Evolutionary conservation across 2,797 vertebrate genomes (phyloP).

Genomic region (Ctenosaura bakeri): DNA sequence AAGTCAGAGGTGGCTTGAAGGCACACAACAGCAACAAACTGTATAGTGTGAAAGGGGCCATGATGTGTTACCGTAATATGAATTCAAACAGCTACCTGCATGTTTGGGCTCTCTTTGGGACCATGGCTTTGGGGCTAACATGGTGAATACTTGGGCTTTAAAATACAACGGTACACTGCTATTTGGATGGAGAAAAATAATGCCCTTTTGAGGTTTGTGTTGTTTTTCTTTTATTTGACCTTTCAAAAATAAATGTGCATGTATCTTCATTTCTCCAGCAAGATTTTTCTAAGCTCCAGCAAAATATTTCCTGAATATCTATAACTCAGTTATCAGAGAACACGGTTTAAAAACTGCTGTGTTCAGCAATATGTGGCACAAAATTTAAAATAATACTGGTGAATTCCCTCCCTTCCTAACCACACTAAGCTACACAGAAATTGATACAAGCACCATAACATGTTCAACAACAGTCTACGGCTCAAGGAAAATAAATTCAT

Average conservation of each 20-base stretch:
- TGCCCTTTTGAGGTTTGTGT: neutral
- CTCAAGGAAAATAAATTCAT: constrained; percentile 11
- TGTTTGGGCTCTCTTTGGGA: too few relatives aligned
- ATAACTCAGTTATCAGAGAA: constrained; percentile 2
- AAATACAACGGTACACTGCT: neutral
- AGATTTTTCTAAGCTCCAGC: neutral
- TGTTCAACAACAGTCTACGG: neutral
- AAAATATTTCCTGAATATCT: neutral
- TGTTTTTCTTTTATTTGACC: neutral
- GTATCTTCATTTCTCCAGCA: neutral
- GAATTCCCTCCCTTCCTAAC: neutral
- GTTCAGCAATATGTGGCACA: too few relatives aligned
- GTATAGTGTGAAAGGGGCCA: too few relatives aligned
- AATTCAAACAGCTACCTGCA: too few relatives aligned
- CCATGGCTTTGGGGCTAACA: neutral
- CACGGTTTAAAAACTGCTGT: neutral
- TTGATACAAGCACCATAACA: neutral
- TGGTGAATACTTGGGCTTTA: neutral
- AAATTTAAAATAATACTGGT: constrained; percentile 7
- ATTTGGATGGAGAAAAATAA: neutral
- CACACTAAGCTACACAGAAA: neutral
- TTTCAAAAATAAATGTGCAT: neutral
- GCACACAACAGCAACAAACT: too few relatives aligned
- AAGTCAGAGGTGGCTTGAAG: too few relatives aligned
- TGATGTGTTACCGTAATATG: too few relatives aligned